phyloP scores from a whole-genome alignment of 1,140 invertebrate species.

The Drosophila neocordata region DNA sequence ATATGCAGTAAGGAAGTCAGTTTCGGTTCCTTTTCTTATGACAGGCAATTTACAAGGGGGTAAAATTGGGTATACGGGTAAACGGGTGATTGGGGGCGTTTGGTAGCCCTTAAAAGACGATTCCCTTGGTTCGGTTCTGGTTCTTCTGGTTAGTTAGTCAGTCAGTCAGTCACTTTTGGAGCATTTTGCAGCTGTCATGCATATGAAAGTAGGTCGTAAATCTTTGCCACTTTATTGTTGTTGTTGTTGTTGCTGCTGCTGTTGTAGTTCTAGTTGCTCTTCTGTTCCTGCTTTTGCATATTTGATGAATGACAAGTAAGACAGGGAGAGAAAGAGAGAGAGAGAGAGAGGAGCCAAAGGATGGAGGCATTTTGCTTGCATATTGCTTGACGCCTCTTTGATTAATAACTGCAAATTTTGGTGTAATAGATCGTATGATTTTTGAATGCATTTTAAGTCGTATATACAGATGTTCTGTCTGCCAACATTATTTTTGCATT shows the following conservation, averaged over 20 bases:
- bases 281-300: constrained; percentile 52
- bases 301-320: constrained; percentile 55
- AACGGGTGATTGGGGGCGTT: too few species aligned
- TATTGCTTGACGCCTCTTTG: constrained; percentile 54
- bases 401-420: constrained; percentile 77
- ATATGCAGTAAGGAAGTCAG: constrained; percentile 13
- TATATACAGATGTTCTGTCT: constrained; percentile 19
- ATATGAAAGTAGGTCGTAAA: constrained; percentile 79
- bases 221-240: constrained; percentile 51
- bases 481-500: constrained; percentile 23
- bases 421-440: constrained; percentile 74
- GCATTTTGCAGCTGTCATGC: constrained; percentile 72
- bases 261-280: constrained; percentile 18
- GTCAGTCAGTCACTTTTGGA: constrained; percentile 46
- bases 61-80: neutral
- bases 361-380: constrained; percentile 21
- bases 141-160: constrained; percentile 53
- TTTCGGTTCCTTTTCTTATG: constrained; percentile 14
- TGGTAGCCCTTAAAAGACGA: neutral
- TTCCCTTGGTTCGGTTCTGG: constrained; percentile 13
- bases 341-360: neutral
- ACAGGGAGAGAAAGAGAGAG: neutral
- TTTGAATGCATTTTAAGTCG: constrained; percentile 11
- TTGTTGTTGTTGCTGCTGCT: constrained; percentile 29
- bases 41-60: constrained; percentile 4